Conservation (phyloP, 1,140 invertebrate genomes). For the Antheraea pernyi region DNA sequence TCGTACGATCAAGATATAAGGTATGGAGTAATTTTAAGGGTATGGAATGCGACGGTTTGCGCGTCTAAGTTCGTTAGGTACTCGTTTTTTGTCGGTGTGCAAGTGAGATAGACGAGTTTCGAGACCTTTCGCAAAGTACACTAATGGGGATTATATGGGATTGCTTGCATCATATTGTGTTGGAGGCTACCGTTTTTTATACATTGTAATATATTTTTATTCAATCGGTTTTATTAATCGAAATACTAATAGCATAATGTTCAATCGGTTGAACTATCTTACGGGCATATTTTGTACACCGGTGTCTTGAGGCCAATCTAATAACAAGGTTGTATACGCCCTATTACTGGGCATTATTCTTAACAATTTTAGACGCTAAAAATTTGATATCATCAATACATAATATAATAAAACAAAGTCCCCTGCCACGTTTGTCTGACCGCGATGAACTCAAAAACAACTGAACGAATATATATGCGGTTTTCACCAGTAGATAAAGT, state of each 20-base stretch:
- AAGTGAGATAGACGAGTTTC: constrained; percentile 41
- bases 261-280: neutral
- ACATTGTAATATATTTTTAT: neutral
- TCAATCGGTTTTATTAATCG: neutral
- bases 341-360: no score
- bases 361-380: no score
- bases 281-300: no score
- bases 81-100: constrained; percentile 64
- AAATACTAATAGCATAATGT: neutral
- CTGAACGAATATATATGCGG: no score
- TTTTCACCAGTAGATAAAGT: no score
- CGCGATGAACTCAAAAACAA: no score
- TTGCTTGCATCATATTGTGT: constrained; percentile 38
- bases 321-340: no score
- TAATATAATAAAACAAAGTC: no score
- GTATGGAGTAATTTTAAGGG: constrained; percentile 44
- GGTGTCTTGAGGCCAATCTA: no score
- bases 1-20: constrained; percentile 27
- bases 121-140: constrained; percentile 65
- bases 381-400: no score
- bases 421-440: no score
- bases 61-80: constrained; percentile 62
- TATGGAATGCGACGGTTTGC: constrained; percentile 70
- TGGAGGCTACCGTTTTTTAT: constrained; percentile 28
- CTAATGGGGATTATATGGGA: constrained; percentile 71